phyloP scores from a whole-genome alignment of 2,113 vertebrate genomes.

The Chloropsis cyanopogon region DNA sequence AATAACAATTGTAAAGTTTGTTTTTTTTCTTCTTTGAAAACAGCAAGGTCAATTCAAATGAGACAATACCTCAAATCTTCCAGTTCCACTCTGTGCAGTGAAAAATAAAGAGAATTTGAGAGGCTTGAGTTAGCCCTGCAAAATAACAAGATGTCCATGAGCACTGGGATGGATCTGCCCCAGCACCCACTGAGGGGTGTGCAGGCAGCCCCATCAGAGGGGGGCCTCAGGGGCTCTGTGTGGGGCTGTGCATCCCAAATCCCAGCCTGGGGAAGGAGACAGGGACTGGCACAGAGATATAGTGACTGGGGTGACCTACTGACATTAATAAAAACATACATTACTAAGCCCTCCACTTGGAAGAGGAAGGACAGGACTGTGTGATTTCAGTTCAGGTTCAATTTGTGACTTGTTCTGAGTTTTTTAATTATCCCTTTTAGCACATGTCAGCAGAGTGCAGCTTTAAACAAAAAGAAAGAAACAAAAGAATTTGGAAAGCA shows the following conservation, averaged over 20 bases:
- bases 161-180: background rate
- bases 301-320: background rate
- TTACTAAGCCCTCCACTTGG: background rate
- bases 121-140: background rate
- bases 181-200: rapidly evolving
- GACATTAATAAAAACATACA: background rate
- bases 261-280: background rate
- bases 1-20: background rate
- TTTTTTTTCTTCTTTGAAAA: background rate
- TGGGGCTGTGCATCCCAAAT: background rate
- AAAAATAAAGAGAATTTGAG: background rate
- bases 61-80: background rate
- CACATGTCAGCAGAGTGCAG: background rate
- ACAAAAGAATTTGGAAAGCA: background rate
- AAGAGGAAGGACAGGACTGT: background rate
- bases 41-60: background rate
- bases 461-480: background rate
- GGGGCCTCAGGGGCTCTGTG: background rate
- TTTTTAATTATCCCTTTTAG: background rate
- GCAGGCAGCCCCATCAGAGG: background rate
- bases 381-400: background rate
- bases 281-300: background rate
- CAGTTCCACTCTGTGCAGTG: background rate
- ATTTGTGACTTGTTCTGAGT: background rate
- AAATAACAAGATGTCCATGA: background rate